These are phyloP conservation scores for Hylaea fasciaria DNA, from an alignment of 2,888 invertebrate species.

Conservation along the genomic window DNA sequence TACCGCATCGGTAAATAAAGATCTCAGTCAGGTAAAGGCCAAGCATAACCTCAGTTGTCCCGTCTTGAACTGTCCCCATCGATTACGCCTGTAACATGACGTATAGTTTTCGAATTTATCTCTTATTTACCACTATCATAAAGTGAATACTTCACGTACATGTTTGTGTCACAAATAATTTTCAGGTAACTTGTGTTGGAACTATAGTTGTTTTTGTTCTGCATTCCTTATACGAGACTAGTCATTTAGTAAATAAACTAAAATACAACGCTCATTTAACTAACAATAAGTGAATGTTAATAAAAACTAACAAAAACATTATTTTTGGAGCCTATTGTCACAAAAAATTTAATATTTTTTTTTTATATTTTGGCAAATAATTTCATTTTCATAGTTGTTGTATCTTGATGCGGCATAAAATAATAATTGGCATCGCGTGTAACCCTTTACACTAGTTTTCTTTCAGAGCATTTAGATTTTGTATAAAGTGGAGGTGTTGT, in stretches of 20 bases:
- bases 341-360: neutral
- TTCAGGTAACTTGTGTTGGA: conserved; percentile 38
- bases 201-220: conserved; percentile 45
- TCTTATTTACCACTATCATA: neutral
- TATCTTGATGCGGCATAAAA: no score
- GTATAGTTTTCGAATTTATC: neutral
- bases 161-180: conserved; percentile 21
- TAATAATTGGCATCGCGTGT: no score
- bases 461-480: no score
- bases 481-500: no score
- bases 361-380: no score
- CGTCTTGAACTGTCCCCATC: conserved; percentile 14
- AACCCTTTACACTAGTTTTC: no score
- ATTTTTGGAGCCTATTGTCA: neutral
- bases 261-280: conserved; percentile 23
- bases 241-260: conserved; percentile 52
- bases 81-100: neutral
- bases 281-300: conserved; percentile 8
- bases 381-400: no score
- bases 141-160: neutral
- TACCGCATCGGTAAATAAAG: conserved; percentile 1
- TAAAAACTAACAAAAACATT: conserved; percentile 1
- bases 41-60: conserved; percentile 10
- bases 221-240: conserved; percentile 56
- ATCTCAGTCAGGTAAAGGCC: conserved; percentile 19